phyloP scores from a whole-genome alignment of 2,113 vertebrate species.

The Phylloscopus whistleri region DNA sequence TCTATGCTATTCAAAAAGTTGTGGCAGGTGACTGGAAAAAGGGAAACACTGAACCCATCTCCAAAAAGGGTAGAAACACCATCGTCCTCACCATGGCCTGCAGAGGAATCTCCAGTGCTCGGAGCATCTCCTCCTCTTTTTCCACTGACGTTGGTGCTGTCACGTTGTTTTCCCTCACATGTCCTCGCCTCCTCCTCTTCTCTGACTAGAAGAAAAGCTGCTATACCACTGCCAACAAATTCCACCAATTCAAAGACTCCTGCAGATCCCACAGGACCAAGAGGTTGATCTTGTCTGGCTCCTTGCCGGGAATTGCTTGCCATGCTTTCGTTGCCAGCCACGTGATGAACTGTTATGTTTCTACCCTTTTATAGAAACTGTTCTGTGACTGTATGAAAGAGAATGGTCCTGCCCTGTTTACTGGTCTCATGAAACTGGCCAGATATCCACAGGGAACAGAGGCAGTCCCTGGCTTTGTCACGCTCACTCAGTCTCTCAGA shows the following conservation, averaged over 20 bases:
- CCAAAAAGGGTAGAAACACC: neutral
- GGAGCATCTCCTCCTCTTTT: neutral
- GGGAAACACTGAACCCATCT: neutral
- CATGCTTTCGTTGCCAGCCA: neutral
- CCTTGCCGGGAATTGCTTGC: neutral
- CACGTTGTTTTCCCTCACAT: neutral
- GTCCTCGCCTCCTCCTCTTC: neutral
- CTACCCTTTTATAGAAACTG: too few relatives aligned
- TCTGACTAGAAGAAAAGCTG: too few relatives aligned
- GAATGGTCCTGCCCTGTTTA: neutral
- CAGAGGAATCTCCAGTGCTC: neutral
- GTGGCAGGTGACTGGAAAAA: neutral
- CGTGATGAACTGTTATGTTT: too few relatives aligned
- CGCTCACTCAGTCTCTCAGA: neutral
- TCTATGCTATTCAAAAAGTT: neutral
- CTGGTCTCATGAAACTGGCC: neutral
- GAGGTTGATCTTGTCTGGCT: neutral
- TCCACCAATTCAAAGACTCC: neutral
- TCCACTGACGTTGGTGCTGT: neutral
- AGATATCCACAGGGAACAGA: neutral
- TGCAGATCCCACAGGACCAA: neutral
- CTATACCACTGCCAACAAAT: neutral
- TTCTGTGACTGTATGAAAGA: neutral
- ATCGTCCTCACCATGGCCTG: neutral
- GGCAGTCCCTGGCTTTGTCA: neutral